These are phyloP conservation scores for Heliconius melpomene DNA, from an alignment of 1,140 invertebrate genomes.

Conservation along the genomic window DNA sequence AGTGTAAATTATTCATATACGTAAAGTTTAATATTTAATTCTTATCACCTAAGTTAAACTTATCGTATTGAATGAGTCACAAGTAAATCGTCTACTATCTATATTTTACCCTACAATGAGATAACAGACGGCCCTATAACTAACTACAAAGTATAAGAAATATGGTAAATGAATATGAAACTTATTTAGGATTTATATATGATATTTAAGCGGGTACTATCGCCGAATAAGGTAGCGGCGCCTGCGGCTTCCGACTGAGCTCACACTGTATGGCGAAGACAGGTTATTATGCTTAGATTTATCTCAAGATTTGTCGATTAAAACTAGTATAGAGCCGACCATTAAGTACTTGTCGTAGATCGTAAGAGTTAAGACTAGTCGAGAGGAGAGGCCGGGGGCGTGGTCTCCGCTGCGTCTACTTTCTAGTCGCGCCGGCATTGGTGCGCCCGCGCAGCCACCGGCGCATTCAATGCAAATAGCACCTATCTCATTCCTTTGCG, in stretches of 20 bases:
- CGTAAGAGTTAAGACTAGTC: conserved; percentile 17
- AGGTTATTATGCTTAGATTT: conserved; percentile 18
- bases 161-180: conserved; percentile 6
- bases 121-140: not conserved
- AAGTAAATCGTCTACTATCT: not conserved
- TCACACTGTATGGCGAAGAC: conserved; percentile 17
- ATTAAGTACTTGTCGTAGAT: conserved; percentile 29
- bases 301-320: conserved; percentile 26
- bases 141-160: not conserved
- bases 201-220: conserved; percentile 23
- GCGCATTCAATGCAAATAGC: conserved; percentile 23
- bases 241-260: conserved; percentile 18
- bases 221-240: conserved; percentile 26
- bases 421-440: conserved; percentile 28
- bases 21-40: not conserved
- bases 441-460: conserved; percentile 16
- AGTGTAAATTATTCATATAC: not conserved
- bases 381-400: conserved; percentile 41
- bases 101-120: not conserved
- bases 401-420: conserved; percentile 20
- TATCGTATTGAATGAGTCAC: not conserved
- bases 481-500: not conserved
- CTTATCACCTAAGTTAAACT: not conserved
- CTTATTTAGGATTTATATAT: conserved; percentile 2
- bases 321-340: conserved; percentile 15